phyloP scores from a whole-genome alignment of 2,797 vertebrate genomes.

The Sebastes reedi region DNA sequence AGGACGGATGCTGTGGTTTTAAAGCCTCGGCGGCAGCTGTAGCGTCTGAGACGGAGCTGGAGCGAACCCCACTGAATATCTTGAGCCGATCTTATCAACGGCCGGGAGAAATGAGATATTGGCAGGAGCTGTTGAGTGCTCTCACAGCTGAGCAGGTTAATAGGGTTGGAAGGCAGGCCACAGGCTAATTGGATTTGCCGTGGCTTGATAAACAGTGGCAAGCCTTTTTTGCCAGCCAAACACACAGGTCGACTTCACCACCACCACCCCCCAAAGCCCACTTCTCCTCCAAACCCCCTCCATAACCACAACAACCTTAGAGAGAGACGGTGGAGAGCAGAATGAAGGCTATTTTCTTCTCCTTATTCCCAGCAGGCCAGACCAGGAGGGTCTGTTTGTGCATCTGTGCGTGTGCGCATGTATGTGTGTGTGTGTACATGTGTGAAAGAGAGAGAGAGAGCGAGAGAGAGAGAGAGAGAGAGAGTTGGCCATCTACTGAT shows the following conservation, averaged over 20 bases:
- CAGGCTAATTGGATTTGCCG: constrained; percentile 99
- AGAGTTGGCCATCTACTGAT: constrained; percentile 87
- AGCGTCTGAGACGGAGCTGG: constrained; percentile 83
- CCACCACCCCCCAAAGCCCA: constrained; percentile 11
- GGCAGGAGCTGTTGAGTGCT: constrained; percentile 92
- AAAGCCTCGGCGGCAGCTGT: constrained; percentile 78
- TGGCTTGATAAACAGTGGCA: constrained; percentile 94
- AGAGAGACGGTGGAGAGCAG: constrained; percentile 49
- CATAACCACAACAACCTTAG: constrained; percentile 67
- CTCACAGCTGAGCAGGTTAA: constrained; percentile 97
- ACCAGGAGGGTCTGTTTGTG: constrained; percentile 55
- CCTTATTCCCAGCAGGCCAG: constrained; percentile 79
- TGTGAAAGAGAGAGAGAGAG: constrained; percentile 60
- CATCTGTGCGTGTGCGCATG: constrained; percentile 38
- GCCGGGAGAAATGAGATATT: constrained; percentile 97
- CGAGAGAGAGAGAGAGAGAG: constrained; percentile 68
- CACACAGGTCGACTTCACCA: constrained; percentile 69
- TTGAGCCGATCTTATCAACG: constrained; percentile 95
- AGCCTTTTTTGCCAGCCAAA: constrained; percentile 83
- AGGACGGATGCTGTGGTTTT: constrained; percentile 74
- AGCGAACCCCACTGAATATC: constrained; percentile 94
- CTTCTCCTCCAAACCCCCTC: constrained; percentile 49
- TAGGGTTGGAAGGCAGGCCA: constrained; percentile 94
- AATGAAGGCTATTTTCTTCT: constrained; percentile 82
- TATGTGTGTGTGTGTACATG: constrained; percentile 27